Evolutionary conservation across 2,797 vertebrate species (phyloP).

Genomic region (Brotula barbata): DNA sequence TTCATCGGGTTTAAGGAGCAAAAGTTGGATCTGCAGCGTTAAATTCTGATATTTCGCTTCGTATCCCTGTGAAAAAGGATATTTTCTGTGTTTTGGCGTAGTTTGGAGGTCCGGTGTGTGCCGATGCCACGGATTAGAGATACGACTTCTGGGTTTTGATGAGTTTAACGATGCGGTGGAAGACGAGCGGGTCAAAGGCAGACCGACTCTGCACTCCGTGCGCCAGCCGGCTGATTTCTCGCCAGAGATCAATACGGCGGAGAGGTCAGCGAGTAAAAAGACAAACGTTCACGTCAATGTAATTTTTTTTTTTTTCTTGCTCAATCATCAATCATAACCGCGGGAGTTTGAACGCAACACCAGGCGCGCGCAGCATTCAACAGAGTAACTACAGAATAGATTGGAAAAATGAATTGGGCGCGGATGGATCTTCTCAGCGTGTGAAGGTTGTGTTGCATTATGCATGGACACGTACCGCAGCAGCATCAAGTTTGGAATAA

Average conservation of each 20-base stretch:
- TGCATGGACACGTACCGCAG: constrained; percentile 19
- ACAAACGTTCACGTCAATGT: constrained; percentile 50
- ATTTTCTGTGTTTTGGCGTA: constrained; percentile 3
- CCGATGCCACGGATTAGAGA: constrained; percentile 10
- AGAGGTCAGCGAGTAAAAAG: constrained; percentile 60
- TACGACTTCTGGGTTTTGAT: constrained; percentile 27
- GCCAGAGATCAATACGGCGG: constrained; percentile 59
- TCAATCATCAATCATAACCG: constrained; percentile 37
- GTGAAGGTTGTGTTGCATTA: constrained; percentile 16
- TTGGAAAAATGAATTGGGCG: constrained; percentile 13
- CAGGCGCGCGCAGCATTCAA: constrained; percentile 18
- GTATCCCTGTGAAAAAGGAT: neutral
- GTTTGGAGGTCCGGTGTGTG: constrained; percentile 10
- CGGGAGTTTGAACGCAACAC: constrained; percentile 28
- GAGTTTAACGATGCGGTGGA: constrained; percentile 43
- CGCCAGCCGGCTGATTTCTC: constrained; percentile 53
- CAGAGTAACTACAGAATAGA: neutral
- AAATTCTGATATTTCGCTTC: neutral
- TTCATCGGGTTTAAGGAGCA: constrained; percentile 17
- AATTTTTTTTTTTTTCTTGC: constrained; percentile 47
- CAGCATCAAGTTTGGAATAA: constrained; percentile 53
- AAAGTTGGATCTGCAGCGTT: neutral
- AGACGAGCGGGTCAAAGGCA: constrained; percentile 58
- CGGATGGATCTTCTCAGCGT: neutral
- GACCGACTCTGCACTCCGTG: constrained; percentile 38